These are phyloP conservation scores for Eretmochelys imbricata DNA, from an alignment of 2,113 vertebrate species.

Conservation along the genomic window DNA sequence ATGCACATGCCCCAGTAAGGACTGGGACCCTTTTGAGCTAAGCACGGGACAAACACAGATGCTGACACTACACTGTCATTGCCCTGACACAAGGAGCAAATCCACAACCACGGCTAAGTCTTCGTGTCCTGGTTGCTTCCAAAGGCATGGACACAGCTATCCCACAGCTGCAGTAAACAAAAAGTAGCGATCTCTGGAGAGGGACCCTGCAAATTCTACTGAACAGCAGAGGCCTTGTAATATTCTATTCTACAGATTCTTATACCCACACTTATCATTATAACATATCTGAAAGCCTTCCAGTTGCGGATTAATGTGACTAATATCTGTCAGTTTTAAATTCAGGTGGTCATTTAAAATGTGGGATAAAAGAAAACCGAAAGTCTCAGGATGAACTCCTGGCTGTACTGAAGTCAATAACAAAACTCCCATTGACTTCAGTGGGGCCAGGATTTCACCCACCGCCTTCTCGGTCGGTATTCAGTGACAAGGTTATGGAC, in stretches of 20 bases:
- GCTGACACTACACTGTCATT: not conserved
- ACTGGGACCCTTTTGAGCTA: rapidly evolving
- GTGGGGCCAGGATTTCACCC: not conserved
- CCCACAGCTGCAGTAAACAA: not conserved
- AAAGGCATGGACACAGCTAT: not conserved
- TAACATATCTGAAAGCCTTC: not conserved
- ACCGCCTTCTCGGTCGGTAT: not conserved
- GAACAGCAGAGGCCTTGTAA: not conserved
- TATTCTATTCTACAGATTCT: not conserved
- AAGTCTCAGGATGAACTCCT: rapidly evolving
- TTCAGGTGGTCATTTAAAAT: rapidly evolving
- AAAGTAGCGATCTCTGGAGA: not conserved
- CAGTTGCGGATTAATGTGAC: not conserved
- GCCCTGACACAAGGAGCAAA: not conserved
- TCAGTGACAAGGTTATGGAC: not conserved
- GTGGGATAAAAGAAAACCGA: not conserved
- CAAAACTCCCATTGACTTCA: not conserved
- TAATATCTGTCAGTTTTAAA: not conserved
- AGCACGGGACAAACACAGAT: not conserved
- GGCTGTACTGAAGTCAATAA: not conserved
- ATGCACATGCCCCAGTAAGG: not conserved
- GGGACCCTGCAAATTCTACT: not conserved
- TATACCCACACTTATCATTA: not conserved
- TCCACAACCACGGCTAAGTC: not conserved
- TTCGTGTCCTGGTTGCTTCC: not conserved